A percentile compares a stretch with the other conserved stretches of the same genome.
Evolutionary conservation across 2,797 vertebrate species (phyloP).

Genomic region (Carduelis carduelis): DNA sequence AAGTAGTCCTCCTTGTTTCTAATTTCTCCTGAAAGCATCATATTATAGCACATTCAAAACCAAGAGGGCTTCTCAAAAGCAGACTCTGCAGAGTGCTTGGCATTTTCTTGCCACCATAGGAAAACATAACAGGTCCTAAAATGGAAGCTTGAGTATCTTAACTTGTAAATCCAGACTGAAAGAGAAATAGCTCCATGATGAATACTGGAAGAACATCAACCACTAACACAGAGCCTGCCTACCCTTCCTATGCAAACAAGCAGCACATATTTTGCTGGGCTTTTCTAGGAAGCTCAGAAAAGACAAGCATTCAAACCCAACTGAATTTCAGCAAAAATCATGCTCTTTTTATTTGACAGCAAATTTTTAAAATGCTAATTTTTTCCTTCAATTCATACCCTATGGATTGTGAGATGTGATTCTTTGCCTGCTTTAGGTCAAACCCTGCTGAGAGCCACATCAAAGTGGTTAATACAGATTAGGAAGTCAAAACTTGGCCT

Average conservation of each 20-base stretch:
- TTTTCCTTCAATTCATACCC: background rate
- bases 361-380: background rate
- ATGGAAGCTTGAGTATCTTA: background rate
- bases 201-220: background rate
- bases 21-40: background rate
- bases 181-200: background rate
- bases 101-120: background rate
- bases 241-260: background rate
- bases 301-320: background rate
- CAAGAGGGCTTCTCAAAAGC: background rate
- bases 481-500: slow-evolving; percentile 25
- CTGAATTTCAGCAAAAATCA: background rate
- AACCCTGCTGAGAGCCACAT: background rate
- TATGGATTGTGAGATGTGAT: background rate
- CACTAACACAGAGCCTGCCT: rapidly evolving
- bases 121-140: background rate
- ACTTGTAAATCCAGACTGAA: background rate
- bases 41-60: background rate
- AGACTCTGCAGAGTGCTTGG: background rate
- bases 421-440: background rate
- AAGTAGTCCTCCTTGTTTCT: background rate
- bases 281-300: background rate
- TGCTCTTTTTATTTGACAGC: background rate
- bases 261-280: background rate
- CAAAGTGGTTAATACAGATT: slow-evolving; percentile 7